Base-by-base conservation (phyloP, 2,888 invertebrate genomes). In the Limenitis arthemis region DNA sequence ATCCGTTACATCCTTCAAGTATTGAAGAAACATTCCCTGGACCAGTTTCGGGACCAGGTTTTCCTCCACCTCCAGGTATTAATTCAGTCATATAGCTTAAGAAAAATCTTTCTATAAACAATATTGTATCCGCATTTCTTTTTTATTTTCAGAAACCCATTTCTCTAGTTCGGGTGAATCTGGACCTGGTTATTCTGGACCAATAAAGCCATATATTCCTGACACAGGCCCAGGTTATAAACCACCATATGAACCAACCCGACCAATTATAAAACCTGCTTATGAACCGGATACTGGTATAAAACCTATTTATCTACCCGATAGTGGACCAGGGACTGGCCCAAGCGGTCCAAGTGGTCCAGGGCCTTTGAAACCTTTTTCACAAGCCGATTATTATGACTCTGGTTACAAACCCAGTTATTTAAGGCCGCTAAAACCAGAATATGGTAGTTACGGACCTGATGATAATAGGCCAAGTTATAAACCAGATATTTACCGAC, bases 21-120 rank as follows among this genome's bases (percentile, higher is more conserved):
- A 61, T 61, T 5, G 66, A 63, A 20, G 70, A 67, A 33, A 32
- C 56, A 20, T 61, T 55, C 36, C 44, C 64, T 5, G 64, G 63
- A 53, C 49, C 68, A 28, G 33, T 61, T 0, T 52, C 67, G 39
- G 50, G 64, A 43, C 61, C 62, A 42, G 76, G 72, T 55, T 44
- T 66, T 8, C 67, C 70, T 3, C 68, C 67, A 30, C 67, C 70
- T 50, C 63, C 68, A 61, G 76, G 77, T 77, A 60, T 38, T 31
- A 61, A 44, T 37, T 34, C 12, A 29, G 12, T 20, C 32, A 33
- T 12, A 29, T 28, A 9, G 11, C 28, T 38, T 5, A 33, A 34
- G 28, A 11, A 42, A 34, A 34, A 20, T 37, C 8, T 12, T 12
- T 11, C 11, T n/a, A 20, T 12, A 39, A 39, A 31, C 31, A 38